Conservation (phyloP, 2,888 invertebrate species). For the Calliscelio sp. region DNA sequence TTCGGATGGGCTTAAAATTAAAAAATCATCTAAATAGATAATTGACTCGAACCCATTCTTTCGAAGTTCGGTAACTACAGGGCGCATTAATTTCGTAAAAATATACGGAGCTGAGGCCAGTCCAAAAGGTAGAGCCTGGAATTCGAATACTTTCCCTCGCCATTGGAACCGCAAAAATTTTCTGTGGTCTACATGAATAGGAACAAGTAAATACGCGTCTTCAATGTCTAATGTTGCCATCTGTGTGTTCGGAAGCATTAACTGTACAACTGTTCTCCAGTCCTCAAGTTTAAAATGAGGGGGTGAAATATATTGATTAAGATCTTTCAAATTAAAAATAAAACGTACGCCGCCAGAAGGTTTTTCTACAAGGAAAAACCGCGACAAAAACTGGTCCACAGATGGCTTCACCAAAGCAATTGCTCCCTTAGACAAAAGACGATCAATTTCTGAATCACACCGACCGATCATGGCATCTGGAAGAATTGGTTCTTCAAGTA, state of each 20-base stretch:
- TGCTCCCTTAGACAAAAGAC: too few relatives aligned
- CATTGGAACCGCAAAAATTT: neutral
- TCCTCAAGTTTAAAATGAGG: slow-evolving; percentile 5
- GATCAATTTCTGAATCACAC: slow-evolving; percentile 40
- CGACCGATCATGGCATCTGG: too few relatives aligned
- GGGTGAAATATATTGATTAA: neutral
- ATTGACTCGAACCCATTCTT: neutral
- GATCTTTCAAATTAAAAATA: neutral
- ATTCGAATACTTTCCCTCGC: neutral
- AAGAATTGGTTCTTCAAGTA: too few relatives aligned
- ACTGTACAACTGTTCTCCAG: neutral
- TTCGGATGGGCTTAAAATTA: neutral
- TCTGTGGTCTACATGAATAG: neutral
- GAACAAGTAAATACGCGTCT: neutral
- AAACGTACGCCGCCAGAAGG: neutral
- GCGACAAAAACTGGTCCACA: neutral
- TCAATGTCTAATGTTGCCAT: neutral
- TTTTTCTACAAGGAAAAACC: slow-evolving; percentile 2
- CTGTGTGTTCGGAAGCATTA: neutral
- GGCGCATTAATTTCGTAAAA: neutral
- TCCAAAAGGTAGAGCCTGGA: neutral
- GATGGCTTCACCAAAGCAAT: too few relatives aligned
- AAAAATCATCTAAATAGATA: slow-evolving; percentile 12
- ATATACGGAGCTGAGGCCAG: neutral
- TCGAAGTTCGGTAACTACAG: neutral